Percentiles rank a stretch among this genome's conserved stretches.
Conservation (phyloP, 2,888 invertebrate genomes). For the Pasiphila rectangulata region DNA sequence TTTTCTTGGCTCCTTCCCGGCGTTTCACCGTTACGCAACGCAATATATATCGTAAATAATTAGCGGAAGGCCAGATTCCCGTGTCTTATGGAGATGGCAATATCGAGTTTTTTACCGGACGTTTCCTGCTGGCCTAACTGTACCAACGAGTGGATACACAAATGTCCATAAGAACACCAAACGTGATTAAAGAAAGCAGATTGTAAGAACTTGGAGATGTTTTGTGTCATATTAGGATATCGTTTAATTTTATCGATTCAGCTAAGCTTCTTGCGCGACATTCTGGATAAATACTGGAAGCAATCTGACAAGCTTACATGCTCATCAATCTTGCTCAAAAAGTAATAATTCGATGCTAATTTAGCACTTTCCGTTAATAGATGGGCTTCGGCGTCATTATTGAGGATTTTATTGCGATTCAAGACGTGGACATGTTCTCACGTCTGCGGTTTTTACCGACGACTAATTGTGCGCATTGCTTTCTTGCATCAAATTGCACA, state of each 20-base stretch:
- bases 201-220: slow-evolving; percentile 22
- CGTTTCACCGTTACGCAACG: slow-evolving; percentile 81
- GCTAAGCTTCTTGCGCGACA: not conserved
- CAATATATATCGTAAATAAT: slow-evolving; percentile 81
- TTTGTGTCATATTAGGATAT: slow-evolving; percentile 10
- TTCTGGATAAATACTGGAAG: slow-evolving; percentile 8
- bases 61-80: slow-evolving; percentile 79
- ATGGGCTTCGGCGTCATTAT: slow-evolving; percentile 50
- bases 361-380: slow-evolving; percentile 44
- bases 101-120: slow-evolving; percentile 71
- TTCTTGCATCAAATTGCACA: slow-evolving; percentile 60
- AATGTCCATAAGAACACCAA: slow-evolving; percentile 32
- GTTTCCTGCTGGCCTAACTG: slow-evolving; percentile 68
- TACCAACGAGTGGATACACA: slow-evolving; percentile 47
- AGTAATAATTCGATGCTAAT: slow-evolving; percentile 41
- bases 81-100: slow-evolving; percentile 78
- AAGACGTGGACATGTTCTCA: slow-evolving; percentile 44
- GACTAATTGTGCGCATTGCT: slow-evolving; percentile 60
- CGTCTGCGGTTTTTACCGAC: slow-evolving; percentile 55
- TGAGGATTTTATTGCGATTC: slow-evolving; percentile 49
- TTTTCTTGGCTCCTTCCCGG: slow-evolving; percentile 76
- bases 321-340: slow-evolving; percentile 28
- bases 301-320: slow-evolving; percentile 1
- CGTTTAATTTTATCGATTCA: slow-evolving; percentile 2
- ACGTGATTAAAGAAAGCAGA: slow-evolving; percentile 33